Evolutionary conservation across 1,140 invertebrate species (phyloP), one percentile per base, ranked within the genome.

Genomic region (Anastrepha obliqua): DNA sequence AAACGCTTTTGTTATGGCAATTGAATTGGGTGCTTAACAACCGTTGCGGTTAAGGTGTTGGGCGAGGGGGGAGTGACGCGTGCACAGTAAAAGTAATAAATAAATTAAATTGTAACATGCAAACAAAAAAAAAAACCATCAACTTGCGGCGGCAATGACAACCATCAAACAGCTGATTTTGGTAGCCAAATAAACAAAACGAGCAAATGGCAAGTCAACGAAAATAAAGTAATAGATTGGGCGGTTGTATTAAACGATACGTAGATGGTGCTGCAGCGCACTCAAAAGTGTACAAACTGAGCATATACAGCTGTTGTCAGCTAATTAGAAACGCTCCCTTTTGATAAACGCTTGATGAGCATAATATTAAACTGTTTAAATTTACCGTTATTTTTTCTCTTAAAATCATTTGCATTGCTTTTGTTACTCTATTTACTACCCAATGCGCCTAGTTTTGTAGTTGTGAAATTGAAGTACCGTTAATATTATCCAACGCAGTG

Each of bases 1-100:
- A 55, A 81, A 81, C n/a, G 47, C 20, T 81, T 81, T 81, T 81
- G 74, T 81, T 81, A 81, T 81, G 74, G 74, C 74, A 81, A 58
- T 55, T 81, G 20, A 2, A 51, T 55, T 51, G 47, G 47, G 8
- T 55, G 74, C 74, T 81, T 81, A 81, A 81, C 74, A 81, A 81
- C 74, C 47, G 74, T 81, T 81, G 74, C 20, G 47, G 9, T 20
- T 17, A 11, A 55, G 8, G 0, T 20, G n/a, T 47, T 55, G 8
- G n/a, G 20, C 29, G 2, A 55, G 20, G 74, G 74, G 74, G n/a
- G 9, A 9, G 74, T 55, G 44, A 1, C 17, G 74, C 9, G 74
- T 29, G 15, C 7, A 81, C 2, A 47, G n/a, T 11, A 29, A 81
- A 51, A 55, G 6, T 67, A 81, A 55, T 81, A 55, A 29, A 58